Evolutionary conservation across 1,140 invertebrate genomes (phyloP), one percentile per base, ranked within the genome.

Genomic region (Drosophila orosa): DNA sequence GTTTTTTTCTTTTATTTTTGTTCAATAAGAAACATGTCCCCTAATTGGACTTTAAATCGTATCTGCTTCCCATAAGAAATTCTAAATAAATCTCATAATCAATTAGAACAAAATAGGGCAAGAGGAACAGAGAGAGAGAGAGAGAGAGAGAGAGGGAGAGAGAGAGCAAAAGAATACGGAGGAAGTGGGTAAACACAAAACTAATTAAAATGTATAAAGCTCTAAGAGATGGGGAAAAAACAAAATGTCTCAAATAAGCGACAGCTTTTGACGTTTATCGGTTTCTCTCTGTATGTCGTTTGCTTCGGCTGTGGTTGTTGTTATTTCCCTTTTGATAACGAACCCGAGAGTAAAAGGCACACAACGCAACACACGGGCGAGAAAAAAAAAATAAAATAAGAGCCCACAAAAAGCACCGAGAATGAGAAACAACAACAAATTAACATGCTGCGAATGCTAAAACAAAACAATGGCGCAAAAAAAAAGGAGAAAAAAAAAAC

Each of bases 251-350:
- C 42, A 55, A 63, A 76, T 59, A 56, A 48, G 50, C 62, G 63
- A 56, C 73, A 66, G 66, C 67, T 56, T 69, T 71, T 56, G 65
- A 57, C 40, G 65, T 71, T 71, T 71, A 71, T 71, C 50, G 52
- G 67, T 56, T 71, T 54, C 50, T 35, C 50, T 54, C 31, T 54
- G 19, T 35, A 35, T 54, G 50, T 35, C 50, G 48, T 35, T 33
- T 33, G 29, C 48, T 54, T 54, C 69, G 31, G 19, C 65, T 56
- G 67, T 69, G 63, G 24, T 57, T 69, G 67, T 56, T 57, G 31
- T 42, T 42, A 44, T 61, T 71, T 69, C 52, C 42, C 54, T 48
- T 71, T 71, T 77, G 73, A 77, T 76, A 76, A 76, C 73, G 60
- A 75, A 74, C 59, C 59, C 22, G 27, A 42, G 67, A 72, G 40